Evolutionary conservation across 2,888 invertebrate species (phyloP), one percentile per base, ranked within the genome.

Genomic region (Yponomeuta evonymella): DNA sequence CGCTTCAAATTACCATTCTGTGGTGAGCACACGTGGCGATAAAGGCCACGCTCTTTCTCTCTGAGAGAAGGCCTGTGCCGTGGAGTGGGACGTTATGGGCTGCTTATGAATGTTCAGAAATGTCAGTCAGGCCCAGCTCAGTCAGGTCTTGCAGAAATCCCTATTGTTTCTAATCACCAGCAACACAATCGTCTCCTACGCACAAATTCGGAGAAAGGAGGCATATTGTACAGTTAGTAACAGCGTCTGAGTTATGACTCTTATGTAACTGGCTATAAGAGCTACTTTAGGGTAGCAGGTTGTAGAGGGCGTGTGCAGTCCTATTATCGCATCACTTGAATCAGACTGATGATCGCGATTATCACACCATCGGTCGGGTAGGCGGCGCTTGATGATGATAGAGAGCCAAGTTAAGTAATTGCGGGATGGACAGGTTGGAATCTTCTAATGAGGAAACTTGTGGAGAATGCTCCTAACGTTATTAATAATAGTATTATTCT

Each of bases 161-260:
- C 51, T 8, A 58, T 2, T 58, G 12, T 58, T 58, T 58, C 51
- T 58, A 58, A 58, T 58, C 51, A 58, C 51, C 51, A 58, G 15
- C 5, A 58, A 15, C 51, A 58, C 51, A 76, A 74, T 73, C 74
- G 77, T 81, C 87, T 83, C 89, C 90, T 85, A 90, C 89, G 86
- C 80, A 80, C 85, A 79, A 83, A 81, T 84, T 86, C 80, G 84
- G 86, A 88, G 89, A 90, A 89, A 89, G 89, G 88, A 83, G 76
- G 43, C 79, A 83, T 75, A 83, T 86, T 88, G 87, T 87, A 82
- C 33, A 43, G 43, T 43, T 8, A 43, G 43, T 1, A 43, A 43
- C 43, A 8, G 0, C 43, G 43, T 8, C 3, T 43, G 43, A 8
- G 5, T 43, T 43, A 43, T 43, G 9, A 8, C 8, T 43, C 43